A percentile compares a stretch with the other conserved stretches of the same genome.
These are phyloP conservation scores for Chamaedrilus cognettii DNA, from an alignment of 2,888 invertebrate genomes.

Conservation along the genomic window DNA sequence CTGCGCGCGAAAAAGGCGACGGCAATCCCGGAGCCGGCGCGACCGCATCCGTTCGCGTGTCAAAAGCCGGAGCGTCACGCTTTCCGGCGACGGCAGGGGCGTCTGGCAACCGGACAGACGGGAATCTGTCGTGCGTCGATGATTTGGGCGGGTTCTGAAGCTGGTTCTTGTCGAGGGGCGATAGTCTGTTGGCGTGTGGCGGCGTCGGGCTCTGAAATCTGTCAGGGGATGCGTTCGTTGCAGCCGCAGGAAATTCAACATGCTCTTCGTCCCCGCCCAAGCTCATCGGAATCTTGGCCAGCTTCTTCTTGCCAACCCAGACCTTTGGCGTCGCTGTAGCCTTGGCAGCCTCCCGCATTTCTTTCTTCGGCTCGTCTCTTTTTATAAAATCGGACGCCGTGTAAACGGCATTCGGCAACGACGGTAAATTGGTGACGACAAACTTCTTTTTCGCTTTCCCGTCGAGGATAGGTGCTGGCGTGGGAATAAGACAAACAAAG, in stretches of 20 bases:
- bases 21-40: background rate
- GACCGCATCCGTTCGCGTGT: background rate
- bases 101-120: background rate
- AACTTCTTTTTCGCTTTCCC: too few species aligned
- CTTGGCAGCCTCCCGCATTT: background rate
- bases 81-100: background rate
- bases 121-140: background rate
- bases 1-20: background rate
- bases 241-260: too few species aligned
- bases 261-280: too few species aligned
- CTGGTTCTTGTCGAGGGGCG: background rate
- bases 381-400: background rate
- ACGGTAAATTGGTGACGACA: background rate
- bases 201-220: too few species aligned
- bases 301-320: background rate
- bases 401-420: background rate
- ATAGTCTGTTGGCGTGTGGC: background rate
- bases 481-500: too few species aligned
- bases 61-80: background rate
- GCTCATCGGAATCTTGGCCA: background rate
- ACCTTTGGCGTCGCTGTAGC: background rate
- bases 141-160: too few species aligned
- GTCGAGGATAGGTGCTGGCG: conserved; percentile 46
- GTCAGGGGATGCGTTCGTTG: too few species aligned
- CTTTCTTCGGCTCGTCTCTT: background rate